These are phyloP conservation scores for Trematomus bernacchii DNA, from an alignment of 2,797 vertebrate genomes.

Conservation along the genomic window DNA sequence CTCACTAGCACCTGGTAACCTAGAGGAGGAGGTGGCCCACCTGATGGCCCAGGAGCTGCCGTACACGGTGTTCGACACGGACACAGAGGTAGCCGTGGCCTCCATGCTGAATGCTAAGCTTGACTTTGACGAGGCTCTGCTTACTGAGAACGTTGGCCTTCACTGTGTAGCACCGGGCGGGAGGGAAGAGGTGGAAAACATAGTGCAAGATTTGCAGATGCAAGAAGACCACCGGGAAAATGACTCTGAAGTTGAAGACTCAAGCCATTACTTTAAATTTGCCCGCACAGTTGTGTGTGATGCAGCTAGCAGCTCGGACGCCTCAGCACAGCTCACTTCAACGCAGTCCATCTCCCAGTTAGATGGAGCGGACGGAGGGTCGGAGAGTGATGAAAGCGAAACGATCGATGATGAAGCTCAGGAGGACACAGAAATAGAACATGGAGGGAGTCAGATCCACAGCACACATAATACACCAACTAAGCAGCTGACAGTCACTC, in stretches of 20 bases:
- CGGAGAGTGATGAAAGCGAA: constrained; percentile 87
- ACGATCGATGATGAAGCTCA: constrained; percentile 49
- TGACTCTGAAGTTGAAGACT: constrained; percentile 81
- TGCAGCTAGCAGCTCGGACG: constrained; percentile 62
- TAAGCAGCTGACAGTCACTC: constrained; percentile 64
- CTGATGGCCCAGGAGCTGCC: constrained; percentile 84
- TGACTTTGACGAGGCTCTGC: constrained; percentile 89
- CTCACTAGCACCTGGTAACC: constrained; percentile 72
- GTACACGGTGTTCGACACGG: constrained; percentile 79
- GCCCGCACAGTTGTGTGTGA: constrained; percentile 87
- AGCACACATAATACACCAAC: constrained; percentile 55
- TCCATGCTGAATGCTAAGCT: constrained; percentile 88
- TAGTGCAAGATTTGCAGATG: constrained; percentile 44
- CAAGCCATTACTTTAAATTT: constrained; percentile 84
- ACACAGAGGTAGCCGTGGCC: constrained; percentile 87
- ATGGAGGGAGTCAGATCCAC: constrained; percentile 16
- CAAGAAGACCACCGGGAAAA: constrained; percentile 34
- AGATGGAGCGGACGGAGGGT: constrained; percentile 91
- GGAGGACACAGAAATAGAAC: constrained; percentile 31
- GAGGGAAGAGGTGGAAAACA: constrained; percentile 58
- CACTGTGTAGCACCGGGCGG: constrained; percentile 70
- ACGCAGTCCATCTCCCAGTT: constrained; percentile 88
- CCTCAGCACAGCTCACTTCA: constrained; percentile 55
- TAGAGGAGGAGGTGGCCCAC: constrained; percentile 78
- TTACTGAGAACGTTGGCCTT: constrained; percentile 84